Evolutionary conservation across 35 echinoderm and acorn worm genomes (phyloP), one percentile per base, ranked within the genome.

Genomic region (Nesometra sesokonis): DNA sequence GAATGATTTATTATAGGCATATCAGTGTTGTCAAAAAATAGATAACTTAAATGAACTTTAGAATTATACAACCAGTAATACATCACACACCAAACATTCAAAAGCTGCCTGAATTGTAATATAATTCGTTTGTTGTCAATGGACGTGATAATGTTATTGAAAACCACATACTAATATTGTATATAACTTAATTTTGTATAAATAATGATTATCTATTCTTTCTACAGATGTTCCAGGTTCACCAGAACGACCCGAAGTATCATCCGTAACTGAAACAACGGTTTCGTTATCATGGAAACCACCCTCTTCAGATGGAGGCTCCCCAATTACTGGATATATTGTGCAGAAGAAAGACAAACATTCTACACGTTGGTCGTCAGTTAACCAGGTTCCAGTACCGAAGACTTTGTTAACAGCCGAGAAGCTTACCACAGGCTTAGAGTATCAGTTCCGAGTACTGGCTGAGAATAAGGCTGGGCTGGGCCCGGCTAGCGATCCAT

Each of bases 301-400:
- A 77, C 92, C 92, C 17, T 35, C 46, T 32, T 78, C 85, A 15
- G 92, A 93, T 52, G 92, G 92, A 23, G 92, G 92, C 38, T 78
- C 88, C 19, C 83, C 34, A 32, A 67, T 93, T 79, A 90, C 87
- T 17, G 92, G 84, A 36, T 93, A 90, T 77, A 79, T 89, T 35
- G 46, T 93, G 29, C 87, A 93, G 46, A 90, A 86, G 85, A 93
- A 93, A 80, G 88, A 93, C 17, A 80, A 82, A 35, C 86, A 80
- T 30, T 86, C 88, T 27, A 84, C 88, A 5, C 83, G 87, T 29
- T 93, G 92, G 92, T 57, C 46, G 3, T 87, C 89, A 76, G 77
- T 86, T 5, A 88, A 89, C 35, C 46, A 85, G 0, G 32, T 90
- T 39, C 82, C 34, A 38, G 86, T 77, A 35, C 80, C 57, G 7